These are phyloP conservation scores for Syngnathus acus DNA, from an alignment of 2,797 vertebrate genomes.

Conservation along the genomic window DNA sequence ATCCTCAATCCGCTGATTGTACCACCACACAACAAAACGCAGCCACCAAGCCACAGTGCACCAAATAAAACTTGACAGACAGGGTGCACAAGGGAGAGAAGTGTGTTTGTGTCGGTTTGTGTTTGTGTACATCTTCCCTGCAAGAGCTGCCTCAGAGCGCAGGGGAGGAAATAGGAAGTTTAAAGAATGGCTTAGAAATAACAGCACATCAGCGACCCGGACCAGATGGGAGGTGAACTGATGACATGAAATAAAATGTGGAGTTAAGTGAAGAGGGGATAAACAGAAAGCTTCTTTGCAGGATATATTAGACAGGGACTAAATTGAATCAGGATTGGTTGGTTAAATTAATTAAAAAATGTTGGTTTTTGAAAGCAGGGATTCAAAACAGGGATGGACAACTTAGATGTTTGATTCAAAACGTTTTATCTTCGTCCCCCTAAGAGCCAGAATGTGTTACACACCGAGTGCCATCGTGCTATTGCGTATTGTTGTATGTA, in stretches of 20 bases:
- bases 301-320: neutral
- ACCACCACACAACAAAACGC: constrained; percentile 42
- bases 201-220: constrained; percentile 16
- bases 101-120: neutral
- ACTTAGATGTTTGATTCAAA: too few relatives aligned
- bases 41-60: constrained; percentile 55
- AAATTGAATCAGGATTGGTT: neutral
- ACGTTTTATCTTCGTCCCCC: too few relatives aligned
- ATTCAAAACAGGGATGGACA: too few relatives aligned
- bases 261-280: neutral
- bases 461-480: too few relatives aligned
- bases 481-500: too few relatives aligned
- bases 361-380: neutral
- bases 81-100: constrained; percentile 22
- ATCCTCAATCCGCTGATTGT: constrained; percentile 44
- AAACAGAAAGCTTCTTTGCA: neutral
- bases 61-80: constrained; percentile 54
- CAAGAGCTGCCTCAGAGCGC: constrained; percentile 7
- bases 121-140: constrained; percentile 11
- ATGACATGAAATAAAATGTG: constrained; percentile 14
- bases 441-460: too few relatives aligned
- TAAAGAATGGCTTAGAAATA: constrained; percentile 14
- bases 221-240: constrained; percentile 28
- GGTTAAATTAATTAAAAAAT: neutral
- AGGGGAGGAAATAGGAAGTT: constrained; percentile 12